Base-by-base conservation (phyloP, 2,888 invertebrate species). In the Trichopoda pennipes region DNA sequence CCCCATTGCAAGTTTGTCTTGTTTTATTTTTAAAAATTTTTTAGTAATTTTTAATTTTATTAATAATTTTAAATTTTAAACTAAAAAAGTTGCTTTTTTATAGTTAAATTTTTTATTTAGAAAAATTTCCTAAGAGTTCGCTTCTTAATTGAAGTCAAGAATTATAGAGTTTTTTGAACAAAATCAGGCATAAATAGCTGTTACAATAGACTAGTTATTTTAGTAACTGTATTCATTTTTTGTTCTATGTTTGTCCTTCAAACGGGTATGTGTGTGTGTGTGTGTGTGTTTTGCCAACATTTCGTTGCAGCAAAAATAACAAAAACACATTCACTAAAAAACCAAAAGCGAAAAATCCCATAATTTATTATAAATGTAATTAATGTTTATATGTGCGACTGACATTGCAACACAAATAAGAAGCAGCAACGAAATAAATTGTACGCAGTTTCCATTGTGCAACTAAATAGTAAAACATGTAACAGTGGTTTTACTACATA, bases 301-400 rank as follows among this genome's bases (percentile, higher is more conserved):
- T 38, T 3, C 38, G 38, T 38, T 38, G 38, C 12, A 38, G 38
- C 12, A 12, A 12, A 38, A 38, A 38, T 35, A 61, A 21, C 12
- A 49, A 16, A 10, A 32, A 56, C 6, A 44, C 28, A 10, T 35
- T n/a, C 56, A 23, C 14, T 23, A 10, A 23, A 49, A 58, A n/a
- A 19, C 21, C 19, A 7, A 47, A 35, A 32, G 44, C 19, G 10
- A 38, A 51, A 56, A 72, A 66, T 60, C 53, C 55, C 53, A 76
- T 72, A 61, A 81, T 76, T 76, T 76, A 81, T 76, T 60, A 56
- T 35, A 76, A 76, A 72, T 72, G 72, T 81, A 81, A 81, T 81
- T 81, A 76, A 81, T 80, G 75, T 70, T 75, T 77, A 28, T 53
- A 49, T 23, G n/a, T n/a, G 58, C 12, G 32, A 44, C 28, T 58